Percentiles rank a stretch among this genome's conserved stretches.
Evolutionary conservation across 1,140 invertebrate species (phyloP).

Genomic region (Diuraphis noxia): DNA sequence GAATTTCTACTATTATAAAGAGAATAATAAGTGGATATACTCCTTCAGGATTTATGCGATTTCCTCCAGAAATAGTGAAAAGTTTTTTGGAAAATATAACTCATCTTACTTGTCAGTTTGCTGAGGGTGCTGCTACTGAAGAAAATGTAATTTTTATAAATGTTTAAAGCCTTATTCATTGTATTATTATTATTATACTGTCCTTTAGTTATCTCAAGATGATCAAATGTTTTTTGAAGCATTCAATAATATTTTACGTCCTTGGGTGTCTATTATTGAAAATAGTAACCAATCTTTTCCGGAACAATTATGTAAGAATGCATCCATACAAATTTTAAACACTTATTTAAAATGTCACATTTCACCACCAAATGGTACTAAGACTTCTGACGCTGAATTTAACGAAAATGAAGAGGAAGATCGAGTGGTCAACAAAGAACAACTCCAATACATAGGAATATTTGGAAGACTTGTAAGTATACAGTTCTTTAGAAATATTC

Average conservation of each 20-base stretch:
- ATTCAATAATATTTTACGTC: conserved; percentile 78
- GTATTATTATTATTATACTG: conserved; percentile 49
- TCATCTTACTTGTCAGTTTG: conserved; percentile 74
- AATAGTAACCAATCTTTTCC: conserved; percentile 64
- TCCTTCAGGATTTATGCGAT: conserved; percentile 47
- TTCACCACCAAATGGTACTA: conserved; percentile 77
- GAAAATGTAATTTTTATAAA: conserved; percentile 66
- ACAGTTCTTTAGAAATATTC: background rate
- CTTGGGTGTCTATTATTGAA: conserved; percentile 73
- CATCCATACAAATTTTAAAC: conserved; percentile 71
- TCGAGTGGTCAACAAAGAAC: conserved; percentile 69
- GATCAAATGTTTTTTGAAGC: conserved; percentile 76
- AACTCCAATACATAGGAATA: conserved; percentile 70
- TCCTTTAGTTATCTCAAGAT: conserved; percentile 63
- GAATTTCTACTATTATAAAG: conserved; percentile 62
- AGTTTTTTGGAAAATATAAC: conserved; percentile 65
- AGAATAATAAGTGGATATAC: conserved; percentile 21
- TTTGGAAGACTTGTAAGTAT: conserved; percentile 61
- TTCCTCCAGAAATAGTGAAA: conserved; percentile 63
- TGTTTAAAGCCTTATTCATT: conserved; percentile 35
- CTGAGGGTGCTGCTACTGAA: conserved; percentile 73
- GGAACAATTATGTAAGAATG: conserved; percentile 63
- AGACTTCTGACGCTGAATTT: conserved; percentile 66
- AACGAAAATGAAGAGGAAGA: conserved; percentile 74
- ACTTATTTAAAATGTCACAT: conserved; percentile 81